Evolutionary conservation across 1,140 invertebrate genomes (phyloP), one percentile per base, ranked within the genome.

Genomic region (Ganaspis sp.): DNA sequence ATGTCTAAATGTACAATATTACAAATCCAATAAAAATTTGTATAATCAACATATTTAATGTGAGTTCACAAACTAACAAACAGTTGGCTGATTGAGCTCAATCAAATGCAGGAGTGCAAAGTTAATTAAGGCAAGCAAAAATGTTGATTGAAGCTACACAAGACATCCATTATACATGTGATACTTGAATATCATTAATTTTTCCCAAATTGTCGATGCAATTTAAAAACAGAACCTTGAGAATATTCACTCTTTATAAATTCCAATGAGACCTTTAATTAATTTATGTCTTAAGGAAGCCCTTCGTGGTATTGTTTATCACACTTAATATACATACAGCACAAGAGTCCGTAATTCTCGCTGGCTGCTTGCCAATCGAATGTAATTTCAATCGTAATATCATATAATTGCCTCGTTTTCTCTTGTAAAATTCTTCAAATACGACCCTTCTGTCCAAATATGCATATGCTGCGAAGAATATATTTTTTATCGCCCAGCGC

Each of bases 351-450:
- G 19, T 23, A 45, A 75, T 70, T 8, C 23, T 53, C 42, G 40
- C 19, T 76, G 70, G 75, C 75, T 76, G 9, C 23, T 34, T 15
- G 75, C 75, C 75, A 76, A 45, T 72, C 38, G 69, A 64, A 45
- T 64, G 70, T 76, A 72, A 76, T 72, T 76, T 76, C 70, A 71
- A 76, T 76, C 45, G 9, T 40, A 64, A 49, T 76, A 54, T 53
- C 69, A 23, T 42, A 23, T 76, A 76, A 72, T 72, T 76, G 49
- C 70, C 70, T 26, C 21, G 19, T 69, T 19, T 26, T 70, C 21
- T 15, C 19, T 5, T 29, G 1, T 23, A 12, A 34, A 11, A 19
- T 17, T 23, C 6, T 74, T 37, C n/a, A 34, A 58, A 34, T 9
- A 21, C 21, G 38, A 9, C 21, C 2, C 11, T 58, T 26, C 26